Conservation (phyloP, 2,888 invertebrate genomes). For the Andrena fulva region DNA sequence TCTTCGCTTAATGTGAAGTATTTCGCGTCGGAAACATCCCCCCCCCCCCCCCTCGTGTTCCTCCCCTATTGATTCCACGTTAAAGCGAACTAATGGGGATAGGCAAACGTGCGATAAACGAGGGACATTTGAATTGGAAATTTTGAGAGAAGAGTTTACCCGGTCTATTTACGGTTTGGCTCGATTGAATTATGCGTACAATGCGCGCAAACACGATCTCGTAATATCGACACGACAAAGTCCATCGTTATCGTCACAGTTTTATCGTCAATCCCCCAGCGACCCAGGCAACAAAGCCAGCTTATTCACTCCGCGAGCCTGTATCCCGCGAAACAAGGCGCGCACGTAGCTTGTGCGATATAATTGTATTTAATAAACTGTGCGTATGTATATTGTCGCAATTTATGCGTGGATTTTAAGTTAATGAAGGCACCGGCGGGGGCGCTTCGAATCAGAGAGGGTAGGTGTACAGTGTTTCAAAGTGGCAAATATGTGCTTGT, state of each 20-base stretch:
- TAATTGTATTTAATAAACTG: constrained; percentile 61
- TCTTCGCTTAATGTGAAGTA: constrained; percentile 5
- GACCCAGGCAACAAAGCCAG: constrained; percentile 38
- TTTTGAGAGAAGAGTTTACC: too few species aligned
- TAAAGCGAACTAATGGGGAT: background rate
- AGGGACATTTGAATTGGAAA: too few species aligned
- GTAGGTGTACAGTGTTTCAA: background rate
- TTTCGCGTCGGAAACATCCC: constrained; percentile 17
- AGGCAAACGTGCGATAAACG: background rate
- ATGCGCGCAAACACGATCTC: background rate
- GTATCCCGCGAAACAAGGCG: constrained; percentile 41
- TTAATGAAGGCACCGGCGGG: constrained; percentile 37
- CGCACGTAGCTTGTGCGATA: constrained; percentile 26
- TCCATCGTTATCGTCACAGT: constrained; percentile 22
- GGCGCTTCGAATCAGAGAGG: background rate
- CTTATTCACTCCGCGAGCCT: constrained; percentile 60
- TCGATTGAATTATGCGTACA: background rate
- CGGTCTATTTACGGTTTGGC: background rate
- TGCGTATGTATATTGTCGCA: constrained; percentile 11
- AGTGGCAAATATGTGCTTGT: background rate
- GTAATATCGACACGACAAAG: constrained; percentile 20
- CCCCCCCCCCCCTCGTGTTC: too few species aligned
- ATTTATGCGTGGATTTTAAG: constrained; percentile 23
- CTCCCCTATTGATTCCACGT: background rate
- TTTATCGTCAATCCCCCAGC: constrained; percentile 50